phyloP scores from a whole-genome alignment of 1,140 invertebrate species.

The Heliconius hermathena region DNA sequence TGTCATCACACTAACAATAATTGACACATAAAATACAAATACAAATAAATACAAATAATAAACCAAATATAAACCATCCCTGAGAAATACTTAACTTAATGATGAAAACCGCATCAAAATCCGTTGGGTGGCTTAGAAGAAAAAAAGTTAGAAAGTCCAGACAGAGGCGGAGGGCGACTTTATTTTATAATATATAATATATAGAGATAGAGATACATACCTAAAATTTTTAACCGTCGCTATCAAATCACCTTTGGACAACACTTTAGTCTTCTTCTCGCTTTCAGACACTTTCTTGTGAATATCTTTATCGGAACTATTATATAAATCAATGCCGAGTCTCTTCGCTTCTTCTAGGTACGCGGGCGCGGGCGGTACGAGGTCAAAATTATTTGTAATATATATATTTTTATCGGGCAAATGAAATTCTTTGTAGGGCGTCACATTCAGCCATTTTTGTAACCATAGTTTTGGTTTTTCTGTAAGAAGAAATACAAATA shows the following conservation, averaged over 20 bases:
- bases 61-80: too few relatives aligned
- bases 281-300: slow-evolving; percentile 50
- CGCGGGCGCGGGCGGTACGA: slow-evolving; percentile 78
- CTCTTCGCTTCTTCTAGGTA: slow-evolving; percentile 58
- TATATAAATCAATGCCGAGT: slow-evolving; percentile 54
- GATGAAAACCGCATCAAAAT: too few relatives aligned
- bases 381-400: slow-evolving; percentile 90
- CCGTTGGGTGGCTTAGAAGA: too few relatives aligned
- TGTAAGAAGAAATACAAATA: slow-evolving; percentile 37
- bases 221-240: slow-evolving; percentile 72
- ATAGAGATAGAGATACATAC: too few relatives aligned
- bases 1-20: too few relatives aligned
- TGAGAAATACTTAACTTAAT: too few relatives aligned
- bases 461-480: slow-evolving; percentile 84
- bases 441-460: slow-evolving; percentile 82
- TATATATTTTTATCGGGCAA: slow-evolving; percentile 92
- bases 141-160: too few relatives aligned
- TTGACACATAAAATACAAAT: too few relatives aligned
- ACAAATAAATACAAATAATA: too few relatives aligned
- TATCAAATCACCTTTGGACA: slow-evolving; percentile 63
- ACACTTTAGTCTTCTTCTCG: slow-evolving; percentile 35
- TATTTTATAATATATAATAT: too few relatives aligned
- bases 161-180: too few relatives aligned
- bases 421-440: slow-evolving; percentile 82
- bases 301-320: slow-evolving; percentile 56